Evolutionary conservation across 1,140 invertebrate genomes (phyloP), one percentile per base, ranked within the genome.

Genomic region (Marisa cornuarietis): DNA sequence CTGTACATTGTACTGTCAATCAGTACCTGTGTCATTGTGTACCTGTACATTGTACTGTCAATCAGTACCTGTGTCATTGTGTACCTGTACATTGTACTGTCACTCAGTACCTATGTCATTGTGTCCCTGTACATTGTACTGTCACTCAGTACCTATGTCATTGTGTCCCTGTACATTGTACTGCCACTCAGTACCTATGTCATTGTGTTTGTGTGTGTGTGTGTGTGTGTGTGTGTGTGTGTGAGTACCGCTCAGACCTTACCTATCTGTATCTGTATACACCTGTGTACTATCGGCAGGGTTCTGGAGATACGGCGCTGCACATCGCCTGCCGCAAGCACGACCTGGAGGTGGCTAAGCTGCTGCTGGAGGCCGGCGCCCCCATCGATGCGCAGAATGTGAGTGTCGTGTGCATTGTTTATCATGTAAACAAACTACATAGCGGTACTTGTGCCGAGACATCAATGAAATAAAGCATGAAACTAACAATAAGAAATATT

Each of bases 361-460:
- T 98, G 83, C 92, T 99, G 75, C 95, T 98, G 0, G 97, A 99
- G 86, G 95, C 96, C 85, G 97, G 97, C n/a, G 95, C 96, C 22
- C 93, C 94, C 73, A 95, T 99, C 65, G 97, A 99, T 87, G 94
- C 94, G 79, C 95, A 96, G 90, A 99, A 99, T 90, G 95, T 95
- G 90, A 93, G 93, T 92, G 49, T 5, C 20, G 22, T 52, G n/a
- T 72, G 26, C 75, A 51, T 14, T 42, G 31, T 66, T 65, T 4
- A 4, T 65, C 3, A 4, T 65, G 18, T 65, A 2, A 65, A 65
- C n/a, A 65, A 24, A 65, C 18, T 65, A 65, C 18, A 65, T 4
- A 20, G n/a, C n/a, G 4, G 7, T 65, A 2, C 1, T 73, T 20
- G 8, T 73, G 16, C 31, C 49, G 9, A 71, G 9, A 2, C 31